phyloP scores from a whole-genome alignment of 2,888 invertebrate genomes.

The Slavum lentiscoides region DNA sequence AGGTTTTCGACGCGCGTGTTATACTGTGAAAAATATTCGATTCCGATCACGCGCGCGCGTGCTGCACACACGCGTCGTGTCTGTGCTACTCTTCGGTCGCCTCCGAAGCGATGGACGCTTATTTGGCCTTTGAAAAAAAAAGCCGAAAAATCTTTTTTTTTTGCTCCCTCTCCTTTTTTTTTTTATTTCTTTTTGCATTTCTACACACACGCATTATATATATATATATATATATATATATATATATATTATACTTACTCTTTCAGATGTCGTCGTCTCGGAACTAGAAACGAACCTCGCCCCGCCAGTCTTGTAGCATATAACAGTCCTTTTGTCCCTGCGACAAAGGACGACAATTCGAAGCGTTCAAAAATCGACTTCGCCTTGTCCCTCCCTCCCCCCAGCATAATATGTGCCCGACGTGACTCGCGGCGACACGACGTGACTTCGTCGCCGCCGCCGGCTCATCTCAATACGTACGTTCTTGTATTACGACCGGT shows the following conservation, averaged over 20 bases:
- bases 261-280: conserved; percentile 5
- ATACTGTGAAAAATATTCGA: conserved; percentile 7
- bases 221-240: too few species aligned
- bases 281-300: too few species aligned
- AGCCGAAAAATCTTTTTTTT: conserved; percentile 11
- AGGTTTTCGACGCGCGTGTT: too few species aligned
- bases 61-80: neutral
- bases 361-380: conserved; percentile 29
- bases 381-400: too few species aligned
- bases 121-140: conserved; percentile 12
- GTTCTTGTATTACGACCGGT: neutral
- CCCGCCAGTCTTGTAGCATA: too few species aligned
- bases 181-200: too few species aligned
- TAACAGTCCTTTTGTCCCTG: conserved; percentile 25
- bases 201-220: too few species aligned
- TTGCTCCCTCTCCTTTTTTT: neutral
- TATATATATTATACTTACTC: neutral
- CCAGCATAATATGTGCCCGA: too few species aligned
- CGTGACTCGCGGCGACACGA: neutral
- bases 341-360: conserved; percentile 48
- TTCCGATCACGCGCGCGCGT: conserved; percentile 22
- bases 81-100: neutral
- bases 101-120: neutral
- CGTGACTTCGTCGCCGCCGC: neutral
- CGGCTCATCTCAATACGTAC: neutral